Percentiles rank a stretch among this genome's conserved stretches.
Evolutionary conservation across 2,113 vertebrate species (phyloP).

Genomic region (Stegastes partitus): DNA sequence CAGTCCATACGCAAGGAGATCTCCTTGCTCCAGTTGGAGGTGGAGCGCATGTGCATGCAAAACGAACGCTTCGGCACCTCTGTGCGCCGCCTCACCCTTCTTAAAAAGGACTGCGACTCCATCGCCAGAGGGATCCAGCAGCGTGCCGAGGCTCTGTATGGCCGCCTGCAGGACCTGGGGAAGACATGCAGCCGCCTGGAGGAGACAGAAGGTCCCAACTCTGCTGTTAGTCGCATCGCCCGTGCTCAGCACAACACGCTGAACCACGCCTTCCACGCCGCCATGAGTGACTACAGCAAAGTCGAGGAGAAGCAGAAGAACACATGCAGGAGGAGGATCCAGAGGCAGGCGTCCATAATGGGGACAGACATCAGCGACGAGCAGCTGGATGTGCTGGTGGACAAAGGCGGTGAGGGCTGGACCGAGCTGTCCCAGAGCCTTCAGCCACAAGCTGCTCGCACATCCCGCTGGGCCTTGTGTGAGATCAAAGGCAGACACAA

Average conservation of each 20-base stretch:
- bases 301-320: constrained; percentile 89
- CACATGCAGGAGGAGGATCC: constrained; percentile 89
- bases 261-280: constrained; percentile 82
- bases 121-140: constrained; percentile 91
- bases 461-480: constrained; percentile 85
- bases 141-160: constrained; percentile 84
- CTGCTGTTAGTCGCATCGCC: constrained; percentile 85
- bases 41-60: constrained; percentile 85
- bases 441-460: constrained; percentile 80
- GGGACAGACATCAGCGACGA: constrained; percentile 87
- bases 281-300: constrained; percentile 88
- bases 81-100: constrained; percentile 88
- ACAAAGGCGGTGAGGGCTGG: constrained; percentile 90
- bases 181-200: constrained; percentile 76
- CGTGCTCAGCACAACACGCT: constrained; percentile 86
- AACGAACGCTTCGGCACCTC: constrained; percentile 90
- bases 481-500: constrained; percentile 91
- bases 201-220: constrained; percentile 78
- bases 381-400: constrained; percentile 90
- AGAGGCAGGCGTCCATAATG: constrained; percentile 92
- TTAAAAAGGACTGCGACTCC: constrained; percentile 90
- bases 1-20: constrained; percentile 86
- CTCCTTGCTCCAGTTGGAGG: constrained; percentile 83
- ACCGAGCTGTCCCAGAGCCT: constrained; percentile 89
- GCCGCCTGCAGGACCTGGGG: constrained; percentile 85